Conservation (phyloP, 2,113 vertebrate species). For the Arenaria interpres region DNA sequence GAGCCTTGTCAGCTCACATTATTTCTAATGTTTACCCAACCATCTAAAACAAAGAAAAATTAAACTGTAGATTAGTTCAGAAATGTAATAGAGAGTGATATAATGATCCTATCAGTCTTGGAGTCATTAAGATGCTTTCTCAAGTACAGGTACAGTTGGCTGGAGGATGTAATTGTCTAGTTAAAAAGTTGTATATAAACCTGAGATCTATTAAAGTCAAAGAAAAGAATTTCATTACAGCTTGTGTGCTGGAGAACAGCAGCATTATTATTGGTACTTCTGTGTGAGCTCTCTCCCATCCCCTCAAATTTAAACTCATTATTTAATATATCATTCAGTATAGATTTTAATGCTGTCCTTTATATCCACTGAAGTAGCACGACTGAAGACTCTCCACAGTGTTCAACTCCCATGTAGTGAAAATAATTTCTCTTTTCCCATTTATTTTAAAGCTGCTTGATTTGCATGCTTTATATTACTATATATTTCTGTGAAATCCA, state of each 20-base stretch:
- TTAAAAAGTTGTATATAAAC: background rate
- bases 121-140: background rate
- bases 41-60: background rate
- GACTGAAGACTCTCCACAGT: background rate
- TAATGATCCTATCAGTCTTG: background rate
- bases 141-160: background rate
- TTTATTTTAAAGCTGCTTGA: background rate
- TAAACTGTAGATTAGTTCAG: background rate
- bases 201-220: background rate
- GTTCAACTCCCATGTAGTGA: background rate
- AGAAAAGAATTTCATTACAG: background rate
- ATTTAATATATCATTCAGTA: background rate
- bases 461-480: background rate
- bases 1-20: background rate
- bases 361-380: background rate
- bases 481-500: background rate
- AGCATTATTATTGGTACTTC: background rate
- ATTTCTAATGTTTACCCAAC: background rate
- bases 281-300: background rate
- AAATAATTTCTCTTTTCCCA: background rate
- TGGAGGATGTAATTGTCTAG: background rate
- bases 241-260: background rate
- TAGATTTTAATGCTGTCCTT: background rate
- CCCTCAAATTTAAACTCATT: background rate
- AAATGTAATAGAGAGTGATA: background rate